phyloP scores from a whole-genome alignment of 1,140 invertebrate species.

The honey bee (Apis mellifera) region DNA sequence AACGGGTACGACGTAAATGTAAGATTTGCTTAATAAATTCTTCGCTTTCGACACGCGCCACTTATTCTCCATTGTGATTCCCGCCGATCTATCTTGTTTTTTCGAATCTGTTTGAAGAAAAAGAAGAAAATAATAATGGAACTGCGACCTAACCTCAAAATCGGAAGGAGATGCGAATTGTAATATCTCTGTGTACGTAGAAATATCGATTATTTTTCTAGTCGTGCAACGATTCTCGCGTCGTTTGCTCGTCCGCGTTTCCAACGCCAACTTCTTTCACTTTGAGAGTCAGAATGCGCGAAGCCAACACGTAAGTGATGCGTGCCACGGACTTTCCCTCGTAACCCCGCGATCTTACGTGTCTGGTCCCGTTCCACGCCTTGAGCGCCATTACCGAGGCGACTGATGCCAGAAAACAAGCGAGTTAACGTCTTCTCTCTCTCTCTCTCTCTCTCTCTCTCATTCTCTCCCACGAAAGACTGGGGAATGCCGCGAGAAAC shows the following conservation, averaged over 20 bases:
- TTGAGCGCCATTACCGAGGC: slow-evolving; percentile 14
- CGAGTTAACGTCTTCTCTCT: slow-evolving; percentile 10
- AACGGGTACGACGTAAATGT: no score
- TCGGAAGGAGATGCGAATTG: neutral
- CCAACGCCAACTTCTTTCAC: slow-evolving; percentile 66
- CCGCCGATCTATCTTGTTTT: no score
- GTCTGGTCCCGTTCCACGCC: slow-evolving; percentile 26
- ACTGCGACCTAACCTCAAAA: no score
- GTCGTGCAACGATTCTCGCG: slow-evolving; percentile 9
- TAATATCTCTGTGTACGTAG: neutral
- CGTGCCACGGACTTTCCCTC: slow-evolving; percentile 62
- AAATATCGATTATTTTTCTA: neutral
- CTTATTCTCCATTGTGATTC: no score
- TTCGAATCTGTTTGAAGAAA: no score
- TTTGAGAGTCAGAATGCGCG: slow-evolving; percentile 70
- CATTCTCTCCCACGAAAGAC: no score
- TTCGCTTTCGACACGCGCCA: no score
- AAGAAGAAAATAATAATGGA: no score
- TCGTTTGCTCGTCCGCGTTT: slow-evolving; percentile 48
- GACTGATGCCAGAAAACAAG: slow-evolving; percentile 23
- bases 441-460: no score
- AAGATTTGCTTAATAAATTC: no score
- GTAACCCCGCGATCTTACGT: slow-evolving; percentile 63
- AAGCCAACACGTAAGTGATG: slow-evolving; percentile 65
- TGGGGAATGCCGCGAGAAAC: neutral